These are phyloP conservation scores for Mesodorylaimus sp. DNA, from an alignment of 2,888 invertebrate genomes.

Conservation along the genomic window DNA sequence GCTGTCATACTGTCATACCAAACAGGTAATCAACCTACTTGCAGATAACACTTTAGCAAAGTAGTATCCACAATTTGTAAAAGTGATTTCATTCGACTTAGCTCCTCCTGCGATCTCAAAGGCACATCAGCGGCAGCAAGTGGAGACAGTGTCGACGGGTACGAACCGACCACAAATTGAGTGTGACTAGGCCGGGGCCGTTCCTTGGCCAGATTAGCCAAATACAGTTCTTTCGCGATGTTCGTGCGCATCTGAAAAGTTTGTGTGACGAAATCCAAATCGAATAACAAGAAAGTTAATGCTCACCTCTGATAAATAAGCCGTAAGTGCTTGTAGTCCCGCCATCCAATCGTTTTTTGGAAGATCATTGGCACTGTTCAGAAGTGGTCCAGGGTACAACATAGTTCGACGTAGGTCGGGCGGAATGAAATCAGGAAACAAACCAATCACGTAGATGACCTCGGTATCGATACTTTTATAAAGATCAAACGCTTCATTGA, in stretches of 20 bases:
- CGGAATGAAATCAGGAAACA: slow-evolving; percentile 71
- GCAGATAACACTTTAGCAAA: slow-evolving; percentile 81
- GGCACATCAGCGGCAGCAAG: no score
- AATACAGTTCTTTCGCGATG: slow-evolving; percentile 13
- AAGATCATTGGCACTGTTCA: slow-evolving; percentile 32
- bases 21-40: no score
- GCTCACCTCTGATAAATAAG: slow-evolving; percentile 58
- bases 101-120: no score
- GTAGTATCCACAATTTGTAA: slow-evolving; percentile 92
- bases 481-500: slow-evolving; percentile 47
- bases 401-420: slow-evolving; percentile 39
- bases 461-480: slow-evolving; percentile 38
- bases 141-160: no score
- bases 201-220: no score
- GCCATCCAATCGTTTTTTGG: slow-evolving; percentile 46
- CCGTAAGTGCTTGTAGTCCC: slow-evolving; percentile 61
- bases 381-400: slow-evolving; percentile 37
- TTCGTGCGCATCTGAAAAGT: slow-evolving; percentile 28
- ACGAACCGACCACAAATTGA: no score
- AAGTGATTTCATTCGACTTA: slow-evolving; percentile 42
- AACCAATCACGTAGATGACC: slow-evolving; percentile 77
- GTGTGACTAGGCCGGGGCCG: no score
- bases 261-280: slow-evolving; percentile 9
- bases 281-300: neutral
- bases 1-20: neutral